phyloP scores from a whole-genome alignment of 2,113 vertebrate species.

The Melozone crissalis region DNA sequence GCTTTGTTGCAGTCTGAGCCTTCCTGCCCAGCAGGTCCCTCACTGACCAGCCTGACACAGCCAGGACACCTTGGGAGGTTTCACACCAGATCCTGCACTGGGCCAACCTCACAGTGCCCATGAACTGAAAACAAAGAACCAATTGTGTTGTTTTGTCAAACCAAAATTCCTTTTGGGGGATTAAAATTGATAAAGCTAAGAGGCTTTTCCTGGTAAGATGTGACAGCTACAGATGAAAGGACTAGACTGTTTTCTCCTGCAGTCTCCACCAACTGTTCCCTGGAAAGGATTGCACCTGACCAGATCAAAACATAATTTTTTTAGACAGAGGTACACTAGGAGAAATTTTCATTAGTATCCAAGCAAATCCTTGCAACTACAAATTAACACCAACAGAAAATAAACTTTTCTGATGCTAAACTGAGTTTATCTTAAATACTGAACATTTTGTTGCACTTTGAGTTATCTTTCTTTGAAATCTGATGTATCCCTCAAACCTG shows the following conservation, averaged over 20 bases:
- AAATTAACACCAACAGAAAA: neutral
- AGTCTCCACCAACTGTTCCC: neutral
- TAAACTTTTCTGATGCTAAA: neutral
- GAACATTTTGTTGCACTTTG: neutral
- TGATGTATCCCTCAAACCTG: neutral
- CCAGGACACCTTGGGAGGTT: neutral
- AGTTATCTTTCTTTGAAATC: neutral
- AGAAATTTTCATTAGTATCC: neutral
- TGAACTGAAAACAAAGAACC: neutral
- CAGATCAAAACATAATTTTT: neutral
- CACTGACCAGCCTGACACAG: neutral
- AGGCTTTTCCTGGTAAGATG: slow-evolving; percentile 33
- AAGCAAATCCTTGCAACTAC: neutral
- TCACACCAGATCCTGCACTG: neutral
- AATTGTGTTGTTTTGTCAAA: neutral
- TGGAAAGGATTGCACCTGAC: neutral
- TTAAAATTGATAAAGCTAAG: slow-evolving; percentile 50
- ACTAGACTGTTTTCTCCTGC: neutral
- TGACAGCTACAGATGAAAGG: slow-evolving; percentile 41
- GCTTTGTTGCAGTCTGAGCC: slow-evolving; percentile 2
- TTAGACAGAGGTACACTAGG: neutral
- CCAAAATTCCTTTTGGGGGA: slow-evolving; percentile 17
- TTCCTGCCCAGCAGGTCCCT: neutral
- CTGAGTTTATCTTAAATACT: neutral
- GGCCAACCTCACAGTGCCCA: neutral